Conservation (phyloP, 92 coral and sea anemone genomes). For the Zoanthus solanderi region DNA sequence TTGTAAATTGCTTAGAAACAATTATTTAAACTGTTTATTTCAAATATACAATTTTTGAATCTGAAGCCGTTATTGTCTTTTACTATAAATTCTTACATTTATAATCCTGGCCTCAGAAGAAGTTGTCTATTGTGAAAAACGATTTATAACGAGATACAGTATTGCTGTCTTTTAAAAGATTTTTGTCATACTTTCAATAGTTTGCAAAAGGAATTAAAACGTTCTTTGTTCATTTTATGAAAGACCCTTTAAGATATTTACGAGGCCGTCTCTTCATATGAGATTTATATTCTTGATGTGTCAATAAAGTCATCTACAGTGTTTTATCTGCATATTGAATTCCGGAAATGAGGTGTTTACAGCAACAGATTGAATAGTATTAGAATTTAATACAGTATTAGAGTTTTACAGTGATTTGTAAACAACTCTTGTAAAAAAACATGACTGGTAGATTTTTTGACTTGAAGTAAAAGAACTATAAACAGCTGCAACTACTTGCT, state of each 20-base stretch:
- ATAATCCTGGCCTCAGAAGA: too few species aligned
- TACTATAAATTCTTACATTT: too few species aligned
- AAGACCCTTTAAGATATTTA: slow-evolving; percentile 6
- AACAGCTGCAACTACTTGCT: neutral
- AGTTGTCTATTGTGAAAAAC: neutral
- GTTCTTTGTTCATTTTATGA: slow-evolving; percentile 36
- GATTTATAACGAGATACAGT: neutral
- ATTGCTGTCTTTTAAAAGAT: neutral
- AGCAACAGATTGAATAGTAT: slow-evolving; percentile 25
- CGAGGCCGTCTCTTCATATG: slow-evolving; percentile 32
- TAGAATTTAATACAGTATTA: slow-evolving; percentile 13
- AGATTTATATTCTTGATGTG: slow-evolving; percentile 31
- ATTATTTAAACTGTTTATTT: too few species aligned
- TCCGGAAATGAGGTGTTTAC: slow-evolving; percentile 55
- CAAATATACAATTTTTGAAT: too few species aligned
- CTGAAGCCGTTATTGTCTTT: too few species aligned
- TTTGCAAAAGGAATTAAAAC: slow-evolving; percentile 39
- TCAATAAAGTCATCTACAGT: slow-evolving; percentile 43
- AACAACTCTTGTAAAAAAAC: neutral
- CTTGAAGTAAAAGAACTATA: neutral
- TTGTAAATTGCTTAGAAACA: neutral
- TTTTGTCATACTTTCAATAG: slow-evolving; percentile 47
- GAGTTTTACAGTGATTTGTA: slow-evolving; percentile 30
- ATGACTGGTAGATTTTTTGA: neutral
- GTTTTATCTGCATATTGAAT: slow-evolving; percentile 36